Conservation (phyloP, 1,140 invertebrate genomes). For the Anadara kagoshimensis region DNA sequence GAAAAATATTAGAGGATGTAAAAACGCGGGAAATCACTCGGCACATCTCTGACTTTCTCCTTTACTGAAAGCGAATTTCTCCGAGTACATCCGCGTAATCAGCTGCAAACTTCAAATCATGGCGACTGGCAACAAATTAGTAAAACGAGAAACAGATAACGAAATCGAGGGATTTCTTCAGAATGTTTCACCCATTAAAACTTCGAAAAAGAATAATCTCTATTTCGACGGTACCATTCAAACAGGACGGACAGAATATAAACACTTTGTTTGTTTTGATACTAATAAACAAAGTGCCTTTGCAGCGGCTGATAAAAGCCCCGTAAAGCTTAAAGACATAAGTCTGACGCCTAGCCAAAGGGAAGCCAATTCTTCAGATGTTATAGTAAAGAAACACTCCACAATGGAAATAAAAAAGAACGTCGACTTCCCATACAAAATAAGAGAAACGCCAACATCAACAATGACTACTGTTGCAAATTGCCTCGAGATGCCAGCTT, state of each 20-base stretch:
- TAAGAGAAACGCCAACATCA: too few species aligned
- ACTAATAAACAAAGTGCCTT: background rate
- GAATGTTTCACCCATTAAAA: slow-evolving; percentile 1
- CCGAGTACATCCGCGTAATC: too few species aligned
- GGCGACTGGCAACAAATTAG: background rate
- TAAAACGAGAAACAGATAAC: background rate
- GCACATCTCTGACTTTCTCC: too few species aligned
- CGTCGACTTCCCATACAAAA: background rate
- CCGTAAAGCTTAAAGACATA: background rate
- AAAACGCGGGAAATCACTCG: too few species aligned
- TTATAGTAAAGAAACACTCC: background rate
- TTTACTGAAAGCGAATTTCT: too few species aligned
- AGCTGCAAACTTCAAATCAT: background rate
- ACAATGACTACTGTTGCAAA: background rate
- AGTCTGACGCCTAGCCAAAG: slow-evolving; percentile 1
- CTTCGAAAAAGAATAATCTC: background rate
- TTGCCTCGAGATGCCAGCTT: background rate
- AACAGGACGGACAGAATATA: background rate
- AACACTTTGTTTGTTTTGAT: slow-evolving; percentile 4
- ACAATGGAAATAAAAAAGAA: background rate
- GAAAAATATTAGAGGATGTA: too few species aligned
- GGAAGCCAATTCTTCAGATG: slow-evolving; percentile 1
- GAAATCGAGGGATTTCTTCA: background rate
- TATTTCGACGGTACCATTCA: background rate
- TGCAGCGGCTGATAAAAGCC: background rate